These are phyloP conservation scores for Podabrus alpinus DNA, from an alignment of 2,888 invertebrate genomes.

Conservation along the genomic window DNA sequence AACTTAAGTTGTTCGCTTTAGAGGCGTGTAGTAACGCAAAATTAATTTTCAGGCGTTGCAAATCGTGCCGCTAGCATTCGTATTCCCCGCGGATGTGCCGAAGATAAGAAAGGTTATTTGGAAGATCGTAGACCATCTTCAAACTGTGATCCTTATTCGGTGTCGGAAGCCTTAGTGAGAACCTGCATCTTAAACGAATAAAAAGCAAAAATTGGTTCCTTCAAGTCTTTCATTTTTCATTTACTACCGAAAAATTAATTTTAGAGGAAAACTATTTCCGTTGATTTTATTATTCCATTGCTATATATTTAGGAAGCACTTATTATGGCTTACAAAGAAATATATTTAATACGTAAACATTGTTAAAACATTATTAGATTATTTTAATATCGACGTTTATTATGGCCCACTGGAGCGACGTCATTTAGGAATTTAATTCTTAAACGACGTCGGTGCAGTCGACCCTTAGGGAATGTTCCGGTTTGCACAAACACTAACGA, in stretches of 20 bases:
- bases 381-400: neutral
- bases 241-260: neutral
- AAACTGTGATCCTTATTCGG: slow-evolving; percentile 91
- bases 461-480: neutral
- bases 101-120: slow-evolving; percentile 91
- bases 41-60: slow-evolving; percentile 74
- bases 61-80: slow-evolving; percentile 94
- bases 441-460: neutral
- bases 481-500: neutral
- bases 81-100: slow-evolving; percentile 88
- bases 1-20: slow-evolving; percentile 53
- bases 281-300: neutral
- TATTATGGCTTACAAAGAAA: neutral
- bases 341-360: neutral
- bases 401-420: neutral
- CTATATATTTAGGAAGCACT: neutral
- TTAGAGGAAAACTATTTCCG: neutral
- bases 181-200: slow-evolving; percentile 83
- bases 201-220: slow-evolving; percentile 49
- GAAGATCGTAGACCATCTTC: slow-evolving; percentile 93
- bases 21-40: slow-evolving; percentile 35
- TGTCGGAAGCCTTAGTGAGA: slow-evolving; percentile 82
- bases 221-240: slow-evolving; percentile 22
- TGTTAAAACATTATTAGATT: neutral
- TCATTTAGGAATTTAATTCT: neutral